These are phyloP conservation scores for Sitta carolinensis DNA, from an alignment of 2,797 vertebrate genomes.

Conservation along the genomic window DNA sequence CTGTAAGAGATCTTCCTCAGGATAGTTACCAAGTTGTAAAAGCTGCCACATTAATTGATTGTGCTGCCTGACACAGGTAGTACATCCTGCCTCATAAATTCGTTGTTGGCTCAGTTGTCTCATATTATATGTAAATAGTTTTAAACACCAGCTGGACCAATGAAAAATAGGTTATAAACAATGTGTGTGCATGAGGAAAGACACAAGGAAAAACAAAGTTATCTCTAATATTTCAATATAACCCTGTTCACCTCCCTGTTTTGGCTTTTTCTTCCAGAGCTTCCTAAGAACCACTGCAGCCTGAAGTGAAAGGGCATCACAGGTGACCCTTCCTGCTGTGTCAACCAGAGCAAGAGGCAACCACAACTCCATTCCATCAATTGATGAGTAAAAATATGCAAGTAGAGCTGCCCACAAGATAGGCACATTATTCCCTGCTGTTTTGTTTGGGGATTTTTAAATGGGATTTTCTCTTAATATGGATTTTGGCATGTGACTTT, in stretches of 20 bases:
- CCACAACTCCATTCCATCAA: background rate
- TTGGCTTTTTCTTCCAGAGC: background rate
- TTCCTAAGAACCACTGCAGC: background rate
- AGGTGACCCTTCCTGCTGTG: background rate
- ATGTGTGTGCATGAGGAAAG: background rate
- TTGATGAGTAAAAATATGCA: background rate
- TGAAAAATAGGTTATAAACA: background rate
- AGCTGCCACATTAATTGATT: background rate
- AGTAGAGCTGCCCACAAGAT: background rate
- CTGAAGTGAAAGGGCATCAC: background rate
- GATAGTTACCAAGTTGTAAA: background rate
- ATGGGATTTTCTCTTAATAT: background rate
- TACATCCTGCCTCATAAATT: background rate
- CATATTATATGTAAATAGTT: background rate
- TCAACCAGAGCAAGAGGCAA: accelerated
- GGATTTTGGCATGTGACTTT: background rate
- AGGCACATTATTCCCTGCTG: background rate
- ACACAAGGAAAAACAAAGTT: background rate
- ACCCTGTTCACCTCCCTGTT: accelerated
- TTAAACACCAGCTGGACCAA: background rate
- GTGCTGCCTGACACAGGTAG: background rate
- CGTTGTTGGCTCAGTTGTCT: background rate
- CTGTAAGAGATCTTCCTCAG: background rate
- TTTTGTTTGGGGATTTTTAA: background rate
- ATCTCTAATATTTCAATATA: background rate